A percentile compares a stretch with the other conserved stretches of the same genome.
phyloP scores from a whole-genome alignment of 1,140 invertebrate genomes.

The Meloidogyne hapla region DNA sequence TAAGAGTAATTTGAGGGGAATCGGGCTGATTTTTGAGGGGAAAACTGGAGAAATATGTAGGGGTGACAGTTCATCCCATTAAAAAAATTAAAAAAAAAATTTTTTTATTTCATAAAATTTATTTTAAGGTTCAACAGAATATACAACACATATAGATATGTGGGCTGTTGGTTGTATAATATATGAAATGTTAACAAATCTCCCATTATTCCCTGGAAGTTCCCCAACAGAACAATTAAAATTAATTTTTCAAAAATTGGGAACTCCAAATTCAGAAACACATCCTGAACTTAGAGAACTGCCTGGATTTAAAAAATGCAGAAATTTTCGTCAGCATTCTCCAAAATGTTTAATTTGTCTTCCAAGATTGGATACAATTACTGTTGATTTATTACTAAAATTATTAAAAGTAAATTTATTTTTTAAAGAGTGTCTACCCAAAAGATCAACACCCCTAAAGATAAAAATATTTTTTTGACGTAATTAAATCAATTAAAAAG shows the following conservation, averaged over 20 bases:
- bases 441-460: no score
- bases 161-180: slow-evolving; percentile 78
- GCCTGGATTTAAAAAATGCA: slow-evolving; percentile 31
- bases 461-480: no score
- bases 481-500: no score
- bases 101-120: no score
- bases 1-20: no score
- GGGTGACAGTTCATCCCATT: no score
- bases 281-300: slow-evolving; percentile 38
- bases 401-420: slow-evolving; percentile 41
- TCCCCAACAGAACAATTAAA: slow-evolving; percentile 73
- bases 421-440: no score
- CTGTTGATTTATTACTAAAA: slow-evolving; percentile 65
- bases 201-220: slow-evolving; percentile 73
- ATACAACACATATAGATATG: slow-evolving; percentile 70
- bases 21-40: no score
- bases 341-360: slow-evolving; percentile 13
- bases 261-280: slow-evolving; percentile 67
- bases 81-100: no score
- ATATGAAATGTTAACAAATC: slow-evolving; percentile 73
- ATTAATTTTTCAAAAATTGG: slow-evolving; percentile 70
- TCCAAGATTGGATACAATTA: slow-evolving; percentile 67
- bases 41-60: no score
- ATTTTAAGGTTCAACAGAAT: slow-evolving; percentile 41
- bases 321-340: slow-evolving; percentile 14